Evolutionary conservation across 2,113 vertebrate species (phyloP).

Genomic region (Nothoprocta pentlandii): DNA sequence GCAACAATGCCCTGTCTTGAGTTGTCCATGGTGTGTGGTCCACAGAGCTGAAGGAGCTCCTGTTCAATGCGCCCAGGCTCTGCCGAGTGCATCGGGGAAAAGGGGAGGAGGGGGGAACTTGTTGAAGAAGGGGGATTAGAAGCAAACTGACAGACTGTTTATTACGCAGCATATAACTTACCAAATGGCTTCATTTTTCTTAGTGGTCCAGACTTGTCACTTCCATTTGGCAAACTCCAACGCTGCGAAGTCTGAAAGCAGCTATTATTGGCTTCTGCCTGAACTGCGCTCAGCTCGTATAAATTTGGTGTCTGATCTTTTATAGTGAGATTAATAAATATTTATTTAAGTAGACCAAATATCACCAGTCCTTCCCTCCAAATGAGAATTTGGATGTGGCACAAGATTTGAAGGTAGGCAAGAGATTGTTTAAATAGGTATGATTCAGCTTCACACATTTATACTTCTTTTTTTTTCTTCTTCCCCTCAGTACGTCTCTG

Average conservation of each 20-base stretch:
- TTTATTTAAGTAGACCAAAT: conserved; percentile 63
- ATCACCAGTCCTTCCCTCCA: background rate
- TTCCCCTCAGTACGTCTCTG: conserved; percentile 18
- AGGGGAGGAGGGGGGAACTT: rapidly evolving
- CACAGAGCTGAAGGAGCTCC: conserved; percentile 42
- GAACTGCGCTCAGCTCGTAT: conserved; percentile 41
- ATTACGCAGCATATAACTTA: conserved; percentile 66
- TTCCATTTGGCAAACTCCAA: conserved; percentile 75
- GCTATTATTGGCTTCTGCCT: conserved; percentile 58
- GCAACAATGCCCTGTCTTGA: conserved; percentile 62
- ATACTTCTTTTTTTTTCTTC: background rate
- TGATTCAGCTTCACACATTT: conserved; percentile 36
- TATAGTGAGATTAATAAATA: conserved; percentile 68
- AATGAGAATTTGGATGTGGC: background rate
- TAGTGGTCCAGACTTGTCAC: conserved; percentile 73
- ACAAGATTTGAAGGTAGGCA: conserved; percentile 35
- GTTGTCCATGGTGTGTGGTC: conserved; percentile 68
- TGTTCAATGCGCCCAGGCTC: conserved; percentile 1
- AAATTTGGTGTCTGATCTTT: conserved; percentile 70
- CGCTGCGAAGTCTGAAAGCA: conserved; percentile 67
- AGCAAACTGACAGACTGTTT: conserved; percentile 77
- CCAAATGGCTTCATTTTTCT: conserved; percentile 76
- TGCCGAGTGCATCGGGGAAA: conserved; percentile 13
- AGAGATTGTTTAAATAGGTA: conserved; percentile 4
- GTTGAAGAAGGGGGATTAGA: conserved; percentile 64